Evolutionary conservation across 1,140 invertebrate genomes (phyloP).

Genomic region (Polypedilum vanderplanki): DNA sequence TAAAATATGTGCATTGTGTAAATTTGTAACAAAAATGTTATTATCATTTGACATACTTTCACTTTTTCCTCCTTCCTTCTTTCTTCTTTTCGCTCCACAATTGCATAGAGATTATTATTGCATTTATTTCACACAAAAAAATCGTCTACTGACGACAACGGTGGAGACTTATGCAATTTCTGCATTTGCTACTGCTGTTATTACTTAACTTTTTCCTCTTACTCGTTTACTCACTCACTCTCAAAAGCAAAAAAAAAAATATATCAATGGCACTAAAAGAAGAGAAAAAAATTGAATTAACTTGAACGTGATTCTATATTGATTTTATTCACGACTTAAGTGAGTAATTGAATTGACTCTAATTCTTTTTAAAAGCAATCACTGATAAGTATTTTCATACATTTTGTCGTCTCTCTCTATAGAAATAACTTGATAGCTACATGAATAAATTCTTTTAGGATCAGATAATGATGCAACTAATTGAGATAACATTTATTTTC

Average conservation of each 20-base stretch:
- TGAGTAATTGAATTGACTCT: background rate
- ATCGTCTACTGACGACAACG: background rate
- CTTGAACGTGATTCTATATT: conserved; percentile 30
- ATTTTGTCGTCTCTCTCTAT: background rate
- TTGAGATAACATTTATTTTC: too few species aligned
- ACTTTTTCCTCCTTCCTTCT: conserved; percentile 5
- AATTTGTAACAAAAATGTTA: too few species aligned
- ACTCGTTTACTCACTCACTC: too few species aligned
- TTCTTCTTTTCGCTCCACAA: background rate
- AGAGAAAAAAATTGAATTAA: background rate
- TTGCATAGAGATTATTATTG: background rate
- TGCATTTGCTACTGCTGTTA: background rate
- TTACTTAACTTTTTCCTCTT: background rate
- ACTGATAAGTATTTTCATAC: conserved; percentile 21
- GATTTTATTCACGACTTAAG: conserved; percentile 2
- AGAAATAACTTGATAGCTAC: too few species aligned
- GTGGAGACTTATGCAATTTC: background rate
- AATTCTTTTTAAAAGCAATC: conserved; percentile 18
- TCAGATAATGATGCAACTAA: too few species aligned
- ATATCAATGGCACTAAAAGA: background rate
- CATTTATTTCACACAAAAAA: background rate
- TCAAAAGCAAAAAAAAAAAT: too few species aligned
- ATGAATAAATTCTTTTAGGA: too few species aligned
- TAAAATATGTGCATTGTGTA: too few species aligned
- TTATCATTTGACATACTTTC: conserved; percentile 8